Evolutionary conservation across 2,888 invertebrate genomes (phyloP), one percentile per base, ranked within the genome.

Genomic region (Azorinus chamasolen): DNA sequence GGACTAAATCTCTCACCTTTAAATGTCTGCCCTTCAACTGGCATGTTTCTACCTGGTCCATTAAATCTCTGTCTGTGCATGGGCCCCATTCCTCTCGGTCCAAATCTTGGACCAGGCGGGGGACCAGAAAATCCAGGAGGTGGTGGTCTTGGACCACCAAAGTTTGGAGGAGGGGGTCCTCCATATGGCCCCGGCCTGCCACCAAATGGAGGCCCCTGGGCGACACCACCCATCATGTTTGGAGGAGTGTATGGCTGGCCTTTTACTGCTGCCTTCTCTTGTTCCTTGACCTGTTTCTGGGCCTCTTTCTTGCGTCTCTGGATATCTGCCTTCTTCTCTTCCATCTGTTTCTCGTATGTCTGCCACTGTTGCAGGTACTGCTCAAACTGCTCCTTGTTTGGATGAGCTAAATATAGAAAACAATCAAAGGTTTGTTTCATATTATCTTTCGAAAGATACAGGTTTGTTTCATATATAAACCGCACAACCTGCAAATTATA

Each of bases 361-460:
- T 97, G 96, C 95, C 97, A 98, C 92, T 97, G 97, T 61, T 96
- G 95, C 93, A 97, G 97, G 93, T 97, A 98, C 88, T 93, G 96
- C 6, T 86, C 79, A 83, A 89, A 93, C 80, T 93, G 93, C 8
- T 93, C 95, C 93, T 96, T 96, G 92, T 98, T 97, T 0, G 98
- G 98, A 94, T 98, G 97, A 93, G 97, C 92, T 93, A 82, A 20
- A 83, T 66, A 25, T 25, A 61, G 24, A 58, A 58, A 41, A 43
- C 6, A 39, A 43, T 20, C 10, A 25, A 16, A 45, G 4, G 45
- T 45, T 4, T n/a, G n/a, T n/a, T n/a, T n/a, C n/a, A n/a, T n/a
- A n/a, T n/a, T n/a, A n/a, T n/a, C n/a, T n/a, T n/a, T n/a, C n/a
- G n/a, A n/a, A n/a, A n/a, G n/a, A n/a, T n/a, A n/a, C n/a, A n/a